Base-by-base conservation (phyloP, 2,797 vertebrate species). In the Micromesistius poutassou region DNA sequence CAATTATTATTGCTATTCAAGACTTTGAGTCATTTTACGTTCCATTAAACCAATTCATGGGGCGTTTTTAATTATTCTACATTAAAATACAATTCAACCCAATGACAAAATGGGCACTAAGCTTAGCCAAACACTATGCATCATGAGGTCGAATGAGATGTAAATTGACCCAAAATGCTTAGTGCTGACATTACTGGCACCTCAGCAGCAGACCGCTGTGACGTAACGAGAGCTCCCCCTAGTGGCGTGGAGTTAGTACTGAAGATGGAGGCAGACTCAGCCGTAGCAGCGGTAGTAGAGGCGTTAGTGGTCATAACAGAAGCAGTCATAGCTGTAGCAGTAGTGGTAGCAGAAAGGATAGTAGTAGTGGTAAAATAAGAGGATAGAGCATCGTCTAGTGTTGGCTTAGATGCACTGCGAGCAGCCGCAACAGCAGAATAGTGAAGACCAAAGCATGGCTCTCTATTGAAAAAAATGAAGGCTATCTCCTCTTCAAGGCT, bases 401-500 rank as follows among this genome's bases (percentile, higher is more conserved):
- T 81, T 16, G 79, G 78, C 7, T 82, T 77, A 78, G 91, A 76
- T 86, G 87, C 80, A 90, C 91, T 88, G 91, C 88, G 88, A 83
- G 83, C 30, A 25, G 79, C 74, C 7, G 30, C 74, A 50, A 83
- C 72, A 22, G 82, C 82, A 76, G 88, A 79, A 79, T 77, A n/a
- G 90, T 85, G 91, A 92, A 93, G 88, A 90, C 81, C 62, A 78
- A 46, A 88, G 91, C 91, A 87, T 86, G 87, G 84, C 83, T 85
- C 92, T 92, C 93, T 94, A 94, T 95, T 96, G 93, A 96, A 94
- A 83, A 97, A 95, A 90, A 96, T 93, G 83, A 95, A 96, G 62
- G 93, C 93, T 88, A 97, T 97, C 93, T 97, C 96, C 92, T 97
- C 96, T 94, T 97, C 96, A 89, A 98, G 95, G 93, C 96, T 97